phyloP scores from a whole-genome alignment of 1,140 invertebrate species.

The Chironomus striatipennis region DNA sequence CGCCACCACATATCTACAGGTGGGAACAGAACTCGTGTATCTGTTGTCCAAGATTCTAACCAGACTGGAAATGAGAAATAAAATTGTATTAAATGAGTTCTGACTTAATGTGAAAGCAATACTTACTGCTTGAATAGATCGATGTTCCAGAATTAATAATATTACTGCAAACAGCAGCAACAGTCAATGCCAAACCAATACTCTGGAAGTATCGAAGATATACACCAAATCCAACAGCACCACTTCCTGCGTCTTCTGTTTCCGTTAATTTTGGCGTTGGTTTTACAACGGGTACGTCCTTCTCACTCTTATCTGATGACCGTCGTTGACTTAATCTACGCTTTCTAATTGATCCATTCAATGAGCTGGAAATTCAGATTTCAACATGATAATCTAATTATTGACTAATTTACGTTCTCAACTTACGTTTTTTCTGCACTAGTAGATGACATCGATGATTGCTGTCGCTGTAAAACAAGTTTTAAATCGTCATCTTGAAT shows the following conservation, averaged over 20 bases:
- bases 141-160: not conserved
- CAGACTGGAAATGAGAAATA: not conserved
- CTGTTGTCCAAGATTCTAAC: not conserved
- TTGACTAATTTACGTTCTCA: not conserved
- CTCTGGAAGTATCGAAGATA: conserved; percentile 5
- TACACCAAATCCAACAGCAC: not conserved
- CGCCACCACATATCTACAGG: not conserved
- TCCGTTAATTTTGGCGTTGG: not conserved
- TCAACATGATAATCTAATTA: not conserved
- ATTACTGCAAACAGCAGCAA: not conserved
- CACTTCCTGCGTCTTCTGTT: not conserved
- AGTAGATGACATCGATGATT: not conserved
- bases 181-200: not conserved
- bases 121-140: not conserved
- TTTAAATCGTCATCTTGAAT: not conserved
- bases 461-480: not conserved
- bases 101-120: no score
- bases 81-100: not conserved
- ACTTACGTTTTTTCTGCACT: not conserved
- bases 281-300: not conserved
- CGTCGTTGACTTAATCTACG: not conserved
- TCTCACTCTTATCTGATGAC: not conserved
- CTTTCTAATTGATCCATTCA: not conserved
- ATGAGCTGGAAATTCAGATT: conserved; percentile 1
- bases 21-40: not conserved